Evolutionary conservation across 2,888 invertebrate genomes (phyloP).

Genomic region (Epistrophe eligans): DNA sequence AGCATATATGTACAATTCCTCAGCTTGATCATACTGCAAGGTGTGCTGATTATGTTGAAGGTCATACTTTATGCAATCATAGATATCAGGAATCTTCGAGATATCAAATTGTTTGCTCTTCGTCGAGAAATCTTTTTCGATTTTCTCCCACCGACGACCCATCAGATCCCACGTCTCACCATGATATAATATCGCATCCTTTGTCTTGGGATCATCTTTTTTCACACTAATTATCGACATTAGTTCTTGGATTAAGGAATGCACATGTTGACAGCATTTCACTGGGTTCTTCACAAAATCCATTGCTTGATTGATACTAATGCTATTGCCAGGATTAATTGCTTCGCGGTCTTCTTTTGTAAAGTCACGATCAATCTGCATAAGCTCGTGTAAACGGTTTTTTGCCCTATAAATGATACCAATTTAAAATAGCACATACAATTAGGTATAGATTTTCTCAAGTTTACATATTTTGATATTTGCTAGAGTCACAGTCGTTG

Average conservation of each 20-base stretch:
- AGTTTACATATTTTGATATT: slow-evolving; percentile 94
- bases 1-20: slow-evolving; percentile 95
- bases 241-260: slow-evolving; percentile 93
- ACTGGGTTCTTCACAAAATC: slow-evolving; percentile 98
- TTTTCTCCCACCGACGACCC: slow-evolving; percentile 98
- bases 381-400: slow-evolving; percentile 95
- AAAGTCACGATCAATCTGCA: slow-evolving; percentile 96
- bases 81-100: slow-evolving; percentile 99
- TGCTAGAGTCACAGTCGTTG: slow-evolving; percentile 98
- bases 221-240: slow-evolving; percentile 93
- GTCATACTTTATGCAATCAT: slow-evolving; percentile 99
- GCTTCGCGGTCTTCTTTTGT: slow-evolving; percentile 92
- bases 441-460: neutral
- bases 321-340: slow-evolving; percentile 96
- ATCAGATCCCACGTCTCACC: slow-evolving; percentile 99
- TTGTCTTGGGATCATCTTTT: slow-evolving; percentile 94
- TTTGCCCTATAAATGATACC: slow-evolving; percentile 89
- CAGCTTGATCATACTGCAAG: slow-evolving; percentile 95
- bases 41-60: slow-evolving; percentile 98
- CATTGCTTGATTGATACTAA: slow-evolving; percentile 95
- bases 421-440: neutral
- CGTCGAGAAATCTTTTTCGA: slow-evolving; percentile 98
- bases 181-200: slow-evolving; percentile 97
- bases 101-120: slow-evolving; percentile 97
- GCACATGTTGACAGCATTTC: slow-evolving; percentile 95